phyloP scores from a whole-genome alignment of 2,797 vertebrate genomes.

The Anableps anableps region DNA sequence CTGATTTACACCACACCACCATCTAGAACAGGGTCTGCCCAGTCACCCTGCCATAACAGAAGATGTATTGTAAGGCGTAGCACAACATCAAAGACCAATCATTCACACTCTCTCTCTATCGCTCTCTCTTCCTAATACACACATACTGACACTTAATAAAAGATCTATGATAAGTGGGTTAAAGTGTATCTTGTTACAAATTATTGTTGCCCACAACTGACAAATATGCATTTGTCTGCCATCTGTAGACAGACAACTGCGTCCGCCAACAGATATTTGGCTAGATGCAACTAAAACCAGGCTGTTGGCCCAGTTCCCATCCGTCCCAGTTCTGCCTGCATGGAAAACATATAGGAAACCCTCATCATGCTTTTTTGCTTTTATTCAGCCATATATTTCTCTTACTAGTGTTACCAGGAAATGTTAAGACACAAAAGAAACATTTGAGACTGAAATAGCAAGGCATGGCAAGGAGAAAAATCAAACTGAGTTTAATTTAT shows the following conservation, averaged over 20 bases:
- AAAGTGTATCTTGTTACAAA: constrained; percentile 60
- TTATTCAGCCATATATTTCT: constrained; percentile 38
- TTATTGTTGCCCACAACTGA: constrained; percentile 64
- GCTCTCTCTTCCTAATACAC: constrained; percentile 4
- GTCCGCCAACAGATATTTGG: constrained; percentile 64
- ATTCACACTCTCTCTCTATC: constrained; percentile 37
- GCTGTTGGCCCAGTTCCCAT: constrained; percentile 61
- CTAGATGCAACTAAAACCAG: constrained; percentile 76
- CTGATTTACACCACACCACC: constrained; percentile 73
- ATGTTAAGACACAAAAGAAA: background rate
- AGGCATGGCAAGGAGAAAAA: background rate
- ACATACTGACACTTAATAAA: constrained; percentile 46
- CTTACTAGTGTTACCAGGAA: constrained; percentile 10
- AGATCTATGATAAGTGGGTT: constrained; percentile 66
- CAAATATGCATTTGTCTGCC: constrained; percentile 54
- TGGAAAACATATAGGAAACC: constrained; percentile 64
- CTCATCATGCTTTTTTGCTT: constrained; percentile 43
- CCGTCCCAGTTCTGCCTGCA: constrained; percentile 28
- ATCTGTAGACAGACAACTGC: constrained; percentile 31
- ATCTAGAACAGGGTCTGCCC: constrained; percentile 43
- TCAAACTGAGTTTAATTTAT: constrained; percentile 21
- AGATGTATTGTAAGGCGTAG: constrained; percentile 67
- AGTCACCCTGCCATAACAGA: constrained; percentile 60
- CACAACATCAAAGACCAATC: constrained; percentile 71
- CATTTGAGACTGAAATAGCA: background rate